Conservation (phyloP, 2,113 vertebrate species). For the Grammomys surdaster region DNA sequence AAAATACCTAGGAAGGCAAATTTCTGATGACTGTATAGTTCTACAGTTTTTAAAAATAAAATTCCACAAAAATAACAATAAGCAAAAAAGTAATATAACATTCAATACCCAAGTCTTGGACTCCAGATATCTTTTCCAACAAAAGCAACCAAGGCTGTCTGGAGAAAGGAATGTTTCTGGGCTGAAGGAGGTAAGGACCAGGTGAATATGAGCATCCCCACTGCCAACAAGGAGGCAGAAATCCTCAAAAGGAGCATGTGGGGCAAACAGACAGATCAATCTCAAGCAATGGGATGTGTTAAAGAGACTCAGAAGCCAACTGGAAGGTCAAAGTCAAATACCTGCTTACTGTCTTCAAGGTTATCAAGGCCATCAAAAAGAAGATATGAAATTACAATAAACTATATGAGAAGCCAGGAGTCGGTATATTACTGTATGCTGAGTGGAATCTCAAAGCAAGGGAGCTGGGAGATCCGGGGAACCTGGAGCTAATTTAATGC, state of each 20-base stretch:
- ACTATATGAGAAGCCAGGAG: neutral
- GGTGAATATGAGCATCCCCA: neutral
- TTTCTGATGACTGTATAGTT: neutral
- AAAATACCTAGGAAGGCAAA: neutral
- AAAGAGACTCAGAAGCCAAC: neutral
- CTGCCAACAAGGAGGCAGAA: neutral
- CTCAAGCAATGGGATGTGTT: neutral
- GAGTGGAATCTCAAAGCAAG: neutral
- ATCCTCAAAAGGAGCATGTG: neutral
- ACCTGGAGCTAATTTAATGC: neutral
- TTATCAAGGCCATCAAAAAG: neutral
- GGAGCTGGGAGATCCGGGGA: neutral
- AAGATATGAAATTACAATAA: neutral
- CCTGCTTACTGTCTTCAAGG: neutral
- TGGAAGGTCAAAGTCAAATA: neutral
- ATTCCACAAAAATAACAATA: neutral
- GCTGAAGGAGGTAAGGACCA: neutral
- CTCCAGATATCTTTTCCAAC: conserved; percentile 1
- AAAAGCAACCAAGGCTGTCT: neutral
- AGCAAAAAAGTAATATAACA: neutral
- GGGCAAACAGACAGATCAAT: neutral
- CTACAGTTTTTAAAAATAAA: neutral
- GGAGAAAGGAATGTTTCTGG: neutral
- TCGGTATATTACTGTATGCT: neutral
- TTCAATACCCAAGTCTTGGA: neutral